These are phyloP conservation scores for Prosapia bicincta DNA, from an alignment of 2,888 invertebrate species.

Conservation along the genomic window DNA sequence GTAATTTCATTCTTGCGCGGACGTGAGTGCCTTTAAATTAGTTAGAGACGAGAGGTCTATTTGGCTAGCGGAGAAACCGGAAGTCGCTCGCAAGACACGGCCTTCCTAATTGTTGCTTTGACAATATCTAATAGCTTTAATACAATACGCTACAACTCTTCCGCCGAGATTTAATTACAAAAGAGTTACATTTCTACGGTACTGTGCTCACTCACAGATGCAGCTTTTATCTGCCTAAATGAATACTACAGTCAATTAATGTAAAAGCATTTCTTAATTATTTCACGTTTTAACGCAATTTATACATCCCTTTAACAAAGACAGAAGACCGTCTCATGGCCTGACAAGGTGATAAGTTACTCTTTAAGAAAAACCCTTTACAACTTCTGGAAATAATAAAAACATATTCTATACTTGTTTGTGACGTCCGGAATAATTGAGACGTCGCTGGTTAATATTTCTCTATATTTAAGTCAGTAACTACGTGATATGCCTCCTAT, in stretches of 20 bases:
- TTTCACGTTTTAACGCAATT: too few species aligned
- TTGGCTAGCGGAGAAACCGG: background rate
- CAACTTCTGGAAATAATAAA: too few species aligned
- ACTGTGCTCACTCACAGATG: too few species aligned
- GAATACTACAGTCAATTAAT: background rate
- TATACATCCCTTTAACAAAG: too few species aligned
- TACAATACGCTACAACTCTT: background rate
- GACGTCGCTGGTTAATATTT: too few species aligned
- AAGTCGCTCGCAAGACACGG: slow-evolving; percentile 7
- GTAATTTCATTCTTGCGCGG: slow-evolving; percentile 22
- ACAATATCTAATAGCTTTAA: background rate
- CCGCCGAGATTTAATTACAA: background rate
- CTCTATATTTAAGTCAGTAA: too few species aligned
- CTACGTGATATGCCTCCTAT: too few species aligned
- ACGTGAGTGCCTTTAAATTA: slow-evolving; percentile 17
- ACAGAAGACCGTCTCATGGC: too few species aligned
- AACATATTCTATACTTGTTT: too few species aligned
- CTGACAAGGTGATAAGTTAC: too few species aligned
- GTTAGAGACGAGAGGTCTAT: background rate
- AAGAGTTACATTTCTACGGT: background rate
- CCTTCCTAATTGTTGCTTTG: background rate
- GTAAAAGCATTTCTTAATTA: background rate
- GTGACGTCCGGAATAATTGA: too few species aligned
- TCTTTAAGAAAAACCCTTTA: too few species aligned
- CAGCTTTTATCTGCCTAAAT: background rate